phyloP scores from a whole-genome alignment of 2,888 invertebrate genomes.

The Lepidochrysops patricia region DNA sequence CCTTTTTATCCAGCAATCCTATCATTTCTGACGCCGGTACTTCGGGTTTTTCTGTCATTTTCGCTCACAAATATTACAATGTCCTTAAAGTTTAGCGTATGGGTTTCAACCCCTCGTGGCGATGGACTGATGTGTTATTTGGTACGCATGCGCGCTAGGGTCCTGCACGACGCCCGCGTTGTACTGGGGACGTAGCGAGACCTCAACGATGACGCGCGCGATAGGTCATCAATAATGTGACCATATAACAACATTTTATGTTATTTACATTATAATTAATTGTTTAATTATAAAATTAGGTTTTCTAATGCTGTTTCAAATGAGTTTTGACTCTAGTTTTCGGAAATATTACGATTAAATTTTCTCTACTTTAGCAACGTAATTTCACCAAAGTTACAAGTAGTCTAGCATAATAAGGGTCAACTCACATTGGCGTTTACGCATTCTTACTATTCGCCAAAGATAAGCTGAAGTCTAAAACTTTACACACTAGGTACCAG shows the following conservation, averaged over 20 bases:
- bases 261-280: not conserved
- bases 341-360: too few species aligned
- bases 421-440: too few species aligned
- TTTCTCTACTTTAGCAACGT: too few species aligned
- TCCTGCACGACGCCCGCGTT: not conserved
- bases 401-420: too few species aligned
- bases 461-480: too few species aligned
- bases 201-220: not conserved
- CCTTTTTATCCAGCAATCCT: slow-evolving; percentile 57
- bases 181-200: not conserved
- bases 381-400: too few species aligned
- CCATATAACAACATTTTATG: not conserved
- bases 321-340: too few species aligned
- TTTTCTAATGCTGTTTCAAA: too few species aligned
- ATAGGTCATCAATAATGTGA: not conserved
- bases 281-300: too few species aligned
- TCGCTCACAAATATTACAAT: slow-evolving; percentile 15
- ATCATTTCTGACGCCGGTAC: slow-evolving; percentile 49
- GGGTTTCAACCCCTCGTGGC: not conserved
- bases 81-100: not conserved
- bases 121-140: not conserved
- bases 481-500: too few species aligned
- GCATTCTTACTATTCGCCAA: too few species aligned
- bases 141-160: not conserved
- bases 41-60: slow-evolving; percentile 42